Evolutionary conservation across 2,113 vertebrate species (phyloP).

Genomic region (Trichechus manatus): DNA sequence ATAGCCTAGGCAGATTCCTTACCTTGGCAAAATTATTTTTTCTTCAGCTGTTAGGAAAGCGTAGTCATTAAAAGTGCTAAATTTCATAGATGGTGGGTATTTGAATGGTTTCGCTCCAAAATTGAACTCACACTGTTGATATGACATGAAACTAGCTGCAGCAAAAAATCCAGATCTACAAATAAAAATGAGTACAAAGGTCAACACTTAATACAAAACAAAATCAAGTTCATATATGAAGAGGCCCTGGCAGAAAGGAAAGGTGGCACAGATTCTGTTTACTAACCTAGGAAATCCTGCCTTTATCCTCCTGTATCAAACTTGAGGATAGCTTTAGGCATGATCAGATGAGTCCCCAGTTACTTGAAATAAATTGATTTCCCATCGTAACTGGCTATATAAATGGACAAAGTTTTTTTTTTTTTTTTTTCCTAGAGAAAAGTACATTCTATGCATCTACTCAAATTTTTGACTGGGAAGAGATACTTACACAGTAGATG

Average conservation of each 20-base stretch:
- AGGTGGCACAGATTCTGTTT: neutral
- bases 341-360: constrained; percentile 35
- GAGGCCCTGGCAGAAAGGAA: neutral
- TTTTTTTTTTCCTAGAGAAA: neutral
- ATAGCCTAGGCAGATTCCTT: constrained; percentile 50
- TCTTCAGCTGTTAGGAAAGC: constrained; percentile 96
- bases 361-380: constrained; percentile 59
- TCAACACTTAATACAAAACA: constrained; percentile 3
- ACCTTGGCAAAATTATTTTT: constrained; percentile 99
- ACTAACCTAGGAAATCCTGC: neutral
- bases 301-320: constrained; percentile 49
- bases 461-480: constrained; percentile 49
- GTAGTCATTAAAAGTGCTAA: constrained; percentile 99
- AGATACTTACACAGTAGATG: constrained; percentile 95
- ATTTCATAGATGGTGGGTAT: constrained; percentile 95
- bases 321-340: constrained; percentile 25
- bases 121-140: constrained; percentile 99
- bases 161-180: constrained; percentile 98
- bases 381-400: neutral
- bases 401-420: neutral
- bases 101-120: constrained; percentile 98
- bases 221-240: neutral
- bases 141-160: constrained; percentile 99
- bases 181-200: neutral
- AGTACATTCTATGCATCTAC: constrained; percentile 20